phyloP scores from a whole-genome alignment of 2,113 vertebrate species.

The Canis aureus region DNA sequence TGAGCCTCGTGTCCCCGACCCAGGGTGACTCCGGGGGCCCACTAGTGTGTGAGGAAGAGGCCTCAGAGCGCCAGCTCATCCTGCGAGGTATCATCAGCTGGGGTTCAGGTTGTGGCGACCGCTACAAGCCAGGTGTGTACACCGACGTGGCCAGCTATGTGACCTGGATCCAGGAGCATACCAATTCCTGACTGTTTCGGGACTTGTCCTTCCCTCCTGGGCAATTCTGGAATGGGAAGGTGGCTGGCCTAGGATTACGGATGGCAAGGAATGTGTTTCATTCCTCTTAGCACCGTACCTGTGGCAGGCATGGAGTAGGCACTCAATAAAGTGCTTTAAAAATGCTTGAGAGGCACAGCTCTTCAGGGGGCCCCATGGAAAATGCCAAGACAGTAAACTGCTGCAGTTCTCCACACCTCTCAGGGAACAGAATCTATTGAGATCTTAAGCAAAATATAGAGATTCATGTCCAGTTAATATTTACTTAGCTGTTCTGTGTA shows the following conservation, averaged over 20 bases:
- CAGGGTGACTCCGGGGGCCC: conserved; percentile 95
- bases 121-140: conserved; percentile 90
- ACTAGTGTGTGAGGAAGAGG: conserved; percentile 81
- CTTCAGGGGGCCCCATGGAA: background rate
- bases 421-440: background rate
- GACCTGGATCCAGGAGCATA: conserved; percentile 87
- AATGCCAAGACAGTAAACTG: background rate
- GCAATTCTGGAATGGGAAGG: background rate
- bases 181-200: background rate
- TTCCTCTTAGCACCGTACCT: background rate
- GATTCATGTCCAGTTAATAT: background rate
- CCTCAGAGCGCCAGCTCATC: conserved; percentile 67
- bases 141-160: conserved; percentile 85
- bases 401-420: background rate
- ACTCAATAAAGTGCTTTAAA: conserved; percentile 74
- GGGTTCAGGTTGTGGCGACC: conserved; percentile 91
- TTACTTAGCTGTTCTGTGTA: background rate
- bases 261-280: background rate
- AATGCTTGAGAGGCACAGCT: background rate
- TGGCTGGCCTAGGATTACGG: background rate
- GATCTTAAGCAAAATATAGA: background rate
- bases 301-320: background rate
- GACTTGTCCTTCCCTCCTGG: background rate
- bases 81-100: conserved; percentile 91
- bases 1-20: background rate